Base-by-base conservation (phyloP, 2,888 invertebrate genomes). In the Agrochola macilenta region DNA sequence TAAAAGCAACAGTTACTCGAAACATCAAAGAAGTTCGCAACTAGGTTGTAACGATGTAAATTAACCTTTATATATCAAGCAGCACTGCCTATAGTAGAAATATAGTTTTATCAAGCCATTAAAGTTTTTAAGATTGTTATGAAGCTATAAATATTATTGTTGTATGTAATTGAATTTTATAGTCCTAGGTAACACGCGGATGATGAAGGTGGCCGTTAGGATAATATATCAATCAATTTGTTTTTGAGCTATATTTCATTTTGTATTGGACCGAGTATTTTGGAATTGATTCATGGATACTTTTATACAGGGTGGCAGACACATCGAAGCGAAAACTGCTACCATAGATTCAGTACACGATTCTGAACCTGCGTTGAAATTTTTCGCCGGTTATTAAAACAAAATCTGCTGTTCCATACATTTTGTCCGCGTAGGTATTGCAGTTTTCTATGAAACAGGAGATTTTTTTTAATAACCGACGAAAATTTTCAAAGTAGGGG, bases 41-140 rank as follows among this genome's bases (percentile, higher is more conserved):
- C 76, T 83, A 79, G 79, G 58, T 74, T 81, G 77, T 76, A 79
- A 83, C 77, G 54, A 77, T 82, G 30, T 60, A 66, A 66, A 79
- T 84, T 69, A 74, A 76, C 71, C 74, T 83, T 83, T 78, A 74
- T 52, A 26, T 52, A 46, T 61, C 35, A 74, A 74, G 69, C 52
- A 71, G 12, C 26, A 74, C 63, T 35, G 71, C 20, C 26, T 30
- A 20, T 57, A 49, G 11, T 63, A 52, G 30, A 63, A 49, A 69
- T 63, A 70, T 12, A 58, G 7, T 61, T 7, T 12, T 5, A 35
- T 49, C 2, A 65, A 60, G 57, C 14, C 57, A 60, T 61, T 0
- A n/a, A 60, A 17, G n/a, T 58, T 52, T 57, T 71, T 46, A 35
- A 74, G 7, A 35, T 11, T 39, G 57, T 52, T 71, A 57, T 23